A percentile compares a stretch with the other conserved stretches of the same genome.
Conservation (phyloP, 2,888 invertebrate species). For the Coremacera marginata region DNA sequence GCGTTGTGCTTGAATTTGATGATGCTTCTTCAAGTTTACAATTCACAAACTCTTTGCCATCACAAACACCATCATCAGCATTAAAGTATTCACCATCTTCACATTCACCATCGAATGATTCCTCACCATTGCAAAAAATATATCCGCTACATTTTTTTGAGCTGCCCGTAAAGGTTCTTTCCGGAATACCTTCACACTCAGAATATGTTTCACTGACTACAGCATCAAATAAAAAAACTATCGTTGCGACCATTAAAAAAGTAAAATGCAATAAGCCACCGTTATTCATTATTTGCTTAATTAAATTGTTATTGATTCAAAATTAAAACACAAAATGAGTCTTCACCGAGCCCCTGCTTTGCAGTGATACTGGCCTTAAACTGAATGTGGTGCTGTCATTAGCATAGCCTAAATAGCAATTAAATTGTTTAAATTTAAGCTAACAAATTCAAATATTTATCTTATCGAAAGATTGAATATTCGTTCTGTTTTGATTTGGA, state of each 20-base stretch:
- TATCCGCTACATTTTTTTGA: conserved; percentile 57
- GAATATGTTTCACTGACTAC: conserved; percentile 49
- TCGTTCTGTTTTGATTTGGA: too few species aligned
- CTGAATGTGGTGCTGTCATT: neutral
- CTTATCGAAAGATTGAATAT: neutral
- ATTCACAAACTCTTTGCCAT: conserved; percentile 33
- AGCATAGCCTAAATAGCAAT: neutral
- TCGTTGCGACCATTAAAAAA: neutral
- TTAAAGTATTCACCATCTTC: conserved; percentile 43
- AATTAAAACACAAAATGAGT: neutral
- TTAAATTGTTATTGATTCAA: too few species aligned
- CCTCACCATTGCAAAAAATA: conserved; percentile 58
- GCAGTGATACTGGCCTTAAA: neutral
- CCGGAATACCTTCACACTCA: conserved; percentile 55
- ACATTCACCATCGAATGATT: conserved; percentile 53
- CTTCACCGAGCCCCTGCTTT: neutral
- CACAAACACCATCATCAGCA: conserved; percentile 45
- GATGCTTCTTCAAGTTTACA: conserved; percentile 16
- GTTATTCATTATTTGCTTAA: neutral
- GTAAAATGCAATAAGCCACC: neutral
- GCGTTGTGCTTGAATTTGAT: conserved; percentile 21
- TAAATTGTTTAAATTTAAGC: neutral
- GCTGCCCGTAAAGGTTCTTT: conserved; percentile 50
- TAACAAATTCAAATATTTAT: conserved; percentile 5
- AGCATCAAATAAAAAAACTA: neutral